Evolutionary conservation across 2,113 vertebrate species (phyloP), one percentile per base, ranked within the genome.

Genomic region (Brachyistius frenatus): DNA sequence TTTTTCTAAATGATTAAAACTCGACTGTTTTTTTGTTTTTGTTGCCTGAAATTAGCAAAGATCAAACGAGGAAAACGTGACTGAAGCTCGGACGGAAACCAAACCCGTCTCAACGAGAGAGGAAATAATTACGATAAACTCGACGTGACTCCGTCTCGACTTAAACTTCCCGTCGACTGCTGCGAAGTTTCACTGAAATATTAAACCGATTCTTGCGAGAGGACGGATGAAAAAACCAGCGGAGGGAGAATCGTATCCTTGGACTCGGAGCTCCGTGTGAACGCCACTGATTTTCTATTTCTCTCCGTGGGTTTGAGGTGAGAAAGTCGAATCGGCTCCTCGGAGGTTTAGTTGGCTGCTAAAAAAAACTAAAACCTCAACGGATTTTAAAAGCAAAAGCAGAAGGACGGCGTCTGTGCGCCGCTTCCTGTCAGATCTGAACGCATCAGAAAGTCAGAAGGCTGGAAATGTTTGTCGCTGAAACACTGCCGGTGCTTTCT

Each of bases 401-500:
- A 11, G 41, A 44, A 44, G 41, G 10, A 44, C 41, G 10, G 10
- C 41, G 13, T 44, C 13, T 44, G 10, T 44, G 9, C 3, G 41
- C 41, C 13, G 41, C 10, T 44, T 11, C 41, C 10, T 44, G 41
- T 44, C 13, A 2, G 41, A 44, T 55, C 14, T 47, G 54, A 47
- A 57, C 11, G 6, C 30, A 41, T 35, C 41, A 56, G 11, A 23
- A 63, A 57, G 36, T 64, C 73, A 65, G 54, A 0, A 44, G 58
- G 61, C 30, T 56, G 56, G 57, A 50, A 2, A 37, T 5, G 60
- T 30, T 41, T 7, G 1, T 36, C 10, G 6, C 37, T 2, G 55
- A 53, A 71, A 66, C 30, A 4, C 15, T 1, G 56, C 5, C 69
- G 81, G 64, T 75, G 57, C 66, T 64, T 75, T 1, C 39, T 0